A percentile compares a stretch with the other conserved stretches of the same genome.
phyloP scores from a whole-genome alignment of 2,113 vertebrate species.

The Rhinolophus ferrumequinum region DNA sequence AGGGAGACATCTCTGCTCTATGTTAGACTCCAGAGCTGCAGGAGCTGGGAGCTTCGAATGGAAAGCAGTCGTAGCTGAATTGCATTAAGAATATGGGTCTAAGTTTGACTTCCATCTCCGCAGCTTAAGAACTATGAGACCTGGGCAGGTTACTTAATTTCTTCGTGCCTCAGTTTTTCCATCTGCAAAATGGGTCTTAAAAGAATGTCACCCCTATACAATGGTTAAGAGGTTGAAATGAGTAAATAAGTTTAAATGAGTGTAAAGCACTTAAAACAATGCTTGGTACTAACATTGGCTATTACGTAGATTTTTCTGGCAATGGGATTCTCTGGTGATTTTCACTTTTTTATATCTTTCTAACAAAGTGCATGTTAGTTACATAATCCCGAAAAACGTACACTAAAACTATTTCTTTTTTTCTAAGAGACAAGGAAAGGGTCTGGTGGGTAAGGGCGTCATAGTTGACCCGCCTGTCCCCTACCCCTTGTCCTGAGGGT shows the following conservation, averaged over 20 bases:
- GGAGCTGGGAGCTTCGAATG: not conserved
- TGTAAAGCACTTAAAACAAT: not conserved
- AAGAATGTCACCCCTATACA: not conserved
- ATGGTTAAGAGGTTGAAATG: not conserved
- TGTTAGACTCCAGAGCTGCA: not conserved
- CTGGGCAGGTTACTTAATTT: not conserved
- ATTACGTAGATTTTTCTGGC: not conserved
- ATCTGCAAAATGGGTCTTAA: not conserved
- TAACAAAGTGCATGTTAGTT: not conserved
- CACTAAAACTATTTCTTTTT: not conserved
- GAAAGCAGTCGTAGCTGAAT: not conserved
- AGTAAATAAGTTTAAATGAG: not conserved
- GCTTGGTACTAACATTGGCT: not conserved
- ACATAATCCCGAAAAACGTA: not conserved
- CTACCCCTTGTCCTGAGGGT: fast-evolving
- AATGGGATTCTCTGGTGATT: not conserved
- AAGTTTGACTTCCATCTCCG: not conserved
- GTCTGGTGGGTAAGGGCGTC: not conserved
- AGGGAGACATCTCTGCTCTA: not conserved
- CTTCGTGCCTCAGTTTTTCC: not conserved
- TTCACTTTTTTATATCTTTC: not conserved
- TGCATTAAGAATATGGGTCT: not conserved
- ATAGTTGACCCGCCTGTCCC: not conserved
- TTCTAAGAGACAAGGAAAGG: not conserved
- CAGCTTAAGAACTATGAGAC: not conserved